Base-by-base conservation (phyloP, 2,888 invertebrate genomes). In the Sclerodermus sp. region DNA sequence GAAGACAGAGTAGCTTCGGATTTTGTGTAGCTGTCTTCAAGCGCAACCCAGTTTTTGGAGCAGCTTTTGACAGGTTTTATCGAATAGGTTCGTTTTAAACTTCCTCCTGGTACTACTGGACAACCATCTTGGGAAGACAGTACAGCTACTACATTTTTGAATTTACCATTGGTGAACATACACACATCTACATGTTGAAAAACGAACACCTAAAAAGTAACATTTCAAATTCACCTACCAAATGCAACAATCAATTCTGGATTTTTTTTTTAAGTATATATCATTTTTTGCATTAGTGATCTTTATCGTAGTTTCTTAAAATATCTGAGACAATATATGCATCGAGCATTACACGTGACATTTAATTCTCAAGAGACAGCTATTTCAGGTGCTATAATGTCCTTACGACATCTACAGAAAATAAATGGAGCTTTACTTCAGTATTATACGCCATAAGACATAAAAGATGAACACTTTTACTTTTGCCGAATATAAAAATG, bases 111-210 rank as follows among this genome's bases (percentile, higher is more conserved):
- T 32, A 83, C 78, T 5, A 91, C 82, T 0, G 89, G 88, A 65
- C 84, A 84, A 51, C 82, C 83, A 1, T 86, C 84, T 53, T 82
- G 84, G 51, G 85, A 82, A 54, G 85, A 85, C 42, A 83, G 72
- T 54, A 81, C 71, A 1, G 91, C 93, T 1, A 94, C 93, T n/a
- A 91, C 87, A 76, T 93, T 94, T 80, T 94, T 93, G 81, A 94
- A 94, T 79, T 93, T 93, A 0, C 93, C 93, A 70, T 93, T 93
- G 61, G 93, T 94, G 79, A 95, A 93, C 90, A 96, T 93, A 79
- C 93, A 93, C 1, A 96, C 94, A 73, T 93, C 93, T 17, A 93
- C 93, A 77, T 93, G 91, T 73, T 94, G 93, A 1, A 93, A 89
- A 49, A 92, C 86, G 70, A 91, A 84, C 4, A 90, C 86, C 93